A percentile compares a stretch with the other conserved stretches of the same genome.
Conservation (phyloP, 2,113 vertebrate genomes). For the Urocynchramus pylzowi region DNA sequence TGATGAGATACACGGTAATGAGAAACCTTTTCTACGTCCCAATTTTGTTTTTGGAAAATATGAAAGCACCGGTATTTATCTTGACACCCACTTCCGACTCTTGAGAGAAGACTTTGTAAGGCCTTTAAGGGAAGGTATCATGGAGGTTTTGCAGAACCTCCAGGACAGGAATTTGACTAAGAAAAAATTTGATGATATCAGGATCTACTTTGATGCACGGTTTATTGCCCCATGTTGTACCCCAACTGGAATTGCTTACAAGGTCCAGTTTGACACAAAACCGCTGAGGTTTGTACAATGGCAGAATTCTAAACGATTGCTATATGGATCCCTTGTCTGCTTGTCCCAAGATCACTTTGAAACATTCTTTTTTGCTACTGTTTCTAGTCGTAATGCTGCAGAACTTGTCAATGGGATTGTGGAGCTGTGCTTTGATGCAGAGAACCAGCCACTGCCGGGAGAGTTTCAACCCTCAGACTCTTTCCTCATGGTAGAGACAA, state of each 20-base stretch:
- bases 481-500: constrained; percentile 93
- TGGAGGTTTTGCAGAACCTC: constrained; percentile 76
- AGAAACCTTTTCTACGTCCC: constrained; percentile 84
- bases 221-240: constrained; percentile 80
- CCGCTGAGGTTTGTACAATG: constrained; percentile 86
- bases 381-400: constrained; percentile 79
- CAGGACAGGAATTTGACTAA: constrained; percentile 69
- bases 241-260: constrained; percentile 78
- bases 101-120: constrained; percentile 92
- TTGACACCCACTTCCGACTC: constrained; percentile 94
- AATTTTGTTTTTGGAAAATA: constrained; percentile 82
- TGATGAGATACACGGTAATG: constrained; percentile 78
- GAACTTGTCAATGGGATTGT: constrained; percentile 76
- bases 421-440: constrained; percentile 80
- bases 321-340: constrained; percentile 91
- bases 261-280: constrained; percentile 82
- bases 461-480: constrained; percentile 73
- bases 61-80: constrained; percentile 79
- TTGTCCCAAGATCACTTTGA: constrained; percentile 90
- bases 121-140: constrained; percentile 88
- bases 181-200: constrained; percentile 85
- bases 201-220: constrained; percentile 82
- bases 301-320: constrained; percentile 89
- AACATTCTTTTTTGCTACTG: constrained; percentile 88
- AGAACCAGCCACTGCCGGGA: constrained; percentile 77